Evolutionary conservation across 2,113 vertebrate species (phyloP).

Genomic region (Rissa tridactyla): DNA sequence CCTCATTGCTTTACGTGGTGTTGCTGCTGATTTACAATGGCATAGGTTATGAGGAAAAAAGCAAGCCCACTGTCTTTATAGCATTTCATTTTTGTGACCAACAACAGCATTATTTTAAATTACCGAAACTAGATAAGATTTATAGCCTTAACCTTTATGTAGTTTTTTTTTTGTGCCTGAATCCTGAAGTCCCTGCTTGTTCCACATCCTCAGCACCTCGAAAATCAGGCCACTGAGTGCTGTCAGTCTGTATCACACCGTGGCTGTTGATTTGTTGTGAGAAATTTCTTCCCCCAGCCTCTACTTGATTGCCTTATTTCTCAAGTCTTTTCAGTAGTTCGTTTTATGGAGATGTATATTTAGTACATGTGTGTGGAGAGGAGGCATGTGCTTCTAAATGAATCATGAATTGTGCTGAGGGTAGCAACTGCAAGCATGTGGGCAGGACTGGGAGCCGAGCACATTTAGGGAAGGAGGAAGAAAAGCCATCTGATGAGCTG

Average conservation of each 20-base stretch:
- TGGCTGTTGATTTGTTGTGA: conserved; percentile 3
- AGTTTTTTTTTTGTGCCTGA: neutral
- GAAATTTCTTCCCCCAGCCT: neutral
- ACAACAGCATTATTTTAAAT: neutral
- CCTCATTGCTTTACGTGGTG: neutral
- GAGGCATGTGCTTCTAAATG: neutral
- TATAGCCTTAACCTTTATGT: conserved; percentile 11
- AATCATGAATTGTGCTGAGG: neutral
- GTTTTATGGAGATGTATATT: neutral
- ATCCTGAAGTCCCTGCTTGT: neutral
- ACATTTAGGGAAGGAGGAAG: neutral
- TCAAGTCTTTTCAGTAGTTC: conserved; percentile 1
- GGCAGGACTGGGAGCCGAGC: neutral
- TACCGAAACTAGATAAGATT: neutral
- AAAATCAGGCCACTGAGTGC: conserved; percentile 3
- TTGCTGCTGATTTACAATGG: neutral
- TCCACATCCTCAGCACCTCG: neutral
- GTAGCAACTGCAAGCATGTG: neutral
- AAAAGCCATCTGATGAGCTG: neutral
- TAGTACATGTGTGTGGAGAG: neutral
- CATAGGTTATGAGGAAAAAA: neutral
- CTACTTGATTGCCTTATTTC: neutral
- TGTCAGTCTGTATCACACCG: neutral
- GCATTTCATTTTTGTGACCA: conserved; percentile 1
- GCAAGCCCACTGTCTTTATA: neutral